Evolutionary conservation across 1,140 invertebrate genomes (phyloP), one percentile per base, ranked within the genome.

Genomic region (Saccostrea echinata): DNA sequence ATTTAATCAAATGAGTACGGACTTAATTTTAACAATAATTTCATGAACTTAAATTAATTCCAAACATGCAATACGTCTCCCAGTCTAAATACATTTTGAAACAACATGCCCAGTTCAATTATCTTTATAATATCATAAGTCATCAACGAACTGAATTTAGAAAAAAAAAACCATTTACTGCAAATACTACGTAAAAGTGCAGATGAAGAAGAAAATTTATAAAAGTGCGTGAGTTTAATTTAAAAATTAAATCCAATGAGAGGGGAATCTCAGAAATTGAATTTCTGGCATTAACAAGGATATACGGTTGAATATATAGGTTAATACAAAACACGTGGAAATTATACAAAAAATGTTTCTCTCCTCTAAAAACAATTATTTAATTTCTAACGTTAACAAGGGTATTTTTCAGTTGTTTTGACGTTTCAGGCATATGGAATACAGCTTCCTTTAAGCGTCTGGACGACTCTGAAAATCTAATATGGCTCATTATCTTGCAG

Each of bases 221-320:
- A 61, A 61, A 61, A 61, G 55, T 61, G 8, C n/a, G 55, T 21
- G 55, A 61, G 18, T 21, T 43, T 43, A 43, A 8, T 43, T 43
- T 6, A 43, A 8, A 43, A 64, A 64, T n/a, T 21, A 30, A 76
- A 76, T 33, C 33, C 27, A 27, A 16, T 30, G 68, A 30, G 3
- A 76, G 27, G 27, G 13, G 27, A 13, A 33, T 24, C 24, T 30
- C 16, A 30, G 12, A 76, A 76, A 76, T 43, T 76, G 68, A 8
- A 33, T 27, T 33, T 30, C 16, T 16, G 27, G 27, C 30, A 30
- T 33, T 76, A 33, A 76, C 27, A 76, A 76, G 68, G 68, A 76
- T 76, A 12, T 30, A 76, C 68, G 68, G 68, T 76, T 76, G 68
- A 76, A 30, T 30, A 76, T 76, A 27, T 76, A 76, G 68, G 68